Evolutionary conservation across 2,888 invertebrate genomes (phyloP).

Genomic region (Pycnomerus fuliginosus): DNA sequence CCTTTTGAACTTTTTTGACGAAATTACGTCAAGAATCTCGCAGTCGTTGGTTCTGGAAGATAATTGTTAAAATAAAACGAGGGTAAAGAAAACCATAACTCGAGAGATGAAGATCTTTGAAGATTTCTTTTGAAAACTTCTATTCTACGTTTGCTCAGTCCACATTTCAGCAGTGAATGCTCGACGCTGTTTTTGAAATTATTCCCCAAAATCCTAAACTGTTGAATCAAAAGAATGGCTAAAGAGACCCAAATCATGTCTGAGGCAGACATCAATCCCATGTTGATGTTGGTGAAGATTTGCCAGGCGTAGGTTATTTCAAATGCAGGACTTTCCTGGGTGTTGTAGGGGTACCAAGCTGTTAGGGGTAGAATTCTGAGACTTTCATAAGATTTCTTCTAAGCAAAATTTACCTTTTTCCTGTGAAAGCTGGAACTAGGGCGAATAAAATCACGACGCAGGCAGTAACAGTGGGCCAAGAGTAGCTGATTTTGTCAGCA

Average conservation of each 20-base stretch:
- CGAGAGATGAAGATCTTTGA: no score
- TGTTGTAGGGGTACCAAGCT: conserved; percentile 12
- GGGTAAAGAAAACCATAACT: no score
- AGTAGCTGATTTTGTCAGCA: neutral
- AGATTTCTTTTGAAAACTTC: no score
- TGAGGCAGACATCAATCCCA: neutral
- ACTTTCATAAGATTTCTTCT: no score
- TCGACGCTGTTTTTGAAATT: conserved; percentile 4
- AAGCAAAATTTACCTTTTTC: no score
- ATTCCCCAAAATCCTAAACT: conserved; percentile 2
- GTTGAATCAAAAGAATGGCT: conserved; percentile 1
- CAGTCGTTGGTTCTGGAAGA: no score
- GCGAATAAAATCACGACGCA: neutral
- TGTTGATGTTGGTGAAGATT: neutral
- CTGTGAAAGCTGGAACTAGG: neutral
- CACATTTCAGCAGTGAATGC: neutral
- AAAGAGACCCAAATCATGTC: conserved; percentile 6
- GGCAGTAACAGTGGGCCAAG: neutral
- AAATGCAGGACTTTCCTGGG: conserved; percentile 4
- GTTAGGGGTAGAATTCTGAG: conserved; percentile 4
- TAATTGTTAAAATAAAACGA: no score
- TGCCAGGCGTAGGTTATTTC: conserved; percentile 7
- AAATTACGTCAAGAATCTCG: neutral
- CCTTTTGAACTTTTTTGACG: neutral
- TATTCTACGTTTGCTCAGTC: no score